A percentile compares a stretch with the other conserved stretches of the same genome.
Evolutionary conservation across 2,797 vertebrate species (phyloP).

Genomic region (Lacerta viridis): DNA sequence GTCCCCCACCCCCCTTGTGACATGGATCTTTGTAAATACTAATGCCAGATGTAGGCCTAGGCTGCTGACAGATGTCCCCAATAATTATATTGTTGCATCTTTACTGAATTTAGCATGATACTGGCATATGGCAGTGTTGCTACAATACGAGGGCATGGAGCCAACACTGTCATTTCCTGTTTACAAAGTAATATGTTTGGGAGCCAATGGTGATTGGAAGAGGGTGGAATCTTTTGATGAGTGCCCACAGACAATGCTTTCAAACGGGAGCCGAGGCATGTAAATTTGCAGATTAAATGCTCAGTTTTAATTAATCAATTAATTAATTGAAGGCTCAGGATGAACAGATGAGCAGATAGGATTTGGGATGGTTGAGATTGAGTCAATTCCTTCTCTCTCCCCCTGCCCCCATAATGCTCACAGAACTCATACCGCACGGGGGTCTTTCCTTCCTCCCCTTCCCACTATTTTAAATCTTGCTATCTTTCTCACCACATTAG

Average conservation of each 20-base stretch:
- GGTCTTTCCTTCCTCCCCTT: constrained; percentile 30
- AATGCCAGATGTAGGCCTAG: constrained; percentile 75
- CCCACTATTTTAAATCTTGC: constrained; percentile 22
- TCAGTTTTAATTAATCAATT: constrained; percentile 78
- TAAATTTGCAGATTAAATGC: constrained; percentile 76
- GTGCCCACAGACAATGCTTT: constrained; percentile 17
- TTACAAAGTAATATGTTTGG: constrained; percentile 76
- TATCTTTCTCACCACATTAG: constrained; percentile 59
- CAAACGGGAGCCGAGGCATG: constrained; percentile 65
- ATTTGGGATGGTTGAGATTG: constrained; percentile 56
- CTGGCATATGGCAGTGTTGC: constrained; percentile 73
- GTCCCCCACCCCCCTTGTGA: background rate
- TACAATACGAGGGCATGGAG: constrained; percentile 58
- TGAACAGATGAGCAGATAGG: constrained; percentile 71
- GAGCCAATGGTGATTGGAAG: constrained; percentile 68
- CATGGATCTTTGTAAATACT: constrained; percentile 69
- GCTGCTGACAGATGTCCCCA: constrained; percentile 78
- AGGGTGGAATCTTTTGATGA: constrained; percentile 66
- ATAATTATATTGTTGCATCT: constrained; percentile 78
- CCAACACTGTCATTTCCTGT: constrained; percentile 78
- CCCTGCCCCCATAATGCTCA: constrained; percentile 43
- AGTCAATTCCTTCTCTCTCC: constrained; percentile 59
- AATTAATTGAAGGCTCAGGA: constrained; percentile 74
- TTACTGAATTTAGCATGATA: constrained; percentile 74
- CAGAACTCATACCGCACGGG: constrained; percentile 49